These are phyloP conservation scores for Aelia acuminata DNA, from an alignment of 2,888 invertebrate species.

Conservation along the genomic window DNA sequence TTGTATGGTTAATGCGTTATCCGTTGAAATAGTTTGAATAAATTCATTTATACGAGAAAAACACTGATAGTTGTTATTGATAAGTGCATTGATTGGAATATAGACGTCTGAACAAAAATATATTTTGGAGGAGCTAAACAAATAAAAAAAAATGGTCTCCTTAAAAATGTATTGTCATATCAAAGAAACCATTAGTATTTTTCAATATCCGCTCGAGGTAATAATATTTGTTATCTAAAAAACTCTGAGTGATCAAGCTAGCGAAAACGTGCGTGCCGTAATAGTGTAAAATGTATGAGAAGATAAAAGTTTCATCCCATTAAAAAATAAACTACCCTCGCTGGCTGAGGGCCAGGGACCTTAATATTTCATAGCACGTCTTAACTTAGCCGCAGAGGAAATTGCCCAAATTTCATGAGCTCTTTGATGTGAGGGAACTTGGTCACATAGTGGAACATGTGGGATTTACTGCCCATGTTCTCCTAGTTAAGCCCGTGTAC, in stretches of 20 bases:
- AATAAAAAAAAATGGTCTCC: no score
- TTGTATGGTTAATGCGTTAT: no score
- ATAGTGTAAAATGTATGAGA: not conserved
- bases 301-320: conserved; percentile 7
- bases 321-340: not conserved
- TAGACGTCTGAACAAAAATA: no score
- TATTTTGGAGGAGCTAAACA: no score
- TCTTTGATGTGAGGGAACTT: conserved; percentile 12
- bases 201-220: no score
- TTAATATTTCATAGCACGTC: conserved; percentile 6
- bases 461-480: not conserved
- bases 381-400: conserved; percentile 1
- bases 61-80: no score
- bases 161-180: no score
- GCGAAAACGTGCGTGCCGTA: not conserved
- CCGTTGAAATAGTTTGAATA: no score
- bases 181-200: no score
- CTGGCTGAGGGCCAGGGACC: not conserved
- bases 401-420: not conserved
- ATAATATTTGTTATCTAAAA: not conserved
- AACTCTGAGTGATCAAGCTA: not conserved
- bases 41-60: no score
- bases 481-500: not conserved
- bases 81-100: no score
- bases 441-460: not conserved